Percentiles rank a stretch among this genome's conserved stretches.
Conservation (phyloP, 2,888 invertebrate genomes). For the Ctenicera cuprea region DNA sequence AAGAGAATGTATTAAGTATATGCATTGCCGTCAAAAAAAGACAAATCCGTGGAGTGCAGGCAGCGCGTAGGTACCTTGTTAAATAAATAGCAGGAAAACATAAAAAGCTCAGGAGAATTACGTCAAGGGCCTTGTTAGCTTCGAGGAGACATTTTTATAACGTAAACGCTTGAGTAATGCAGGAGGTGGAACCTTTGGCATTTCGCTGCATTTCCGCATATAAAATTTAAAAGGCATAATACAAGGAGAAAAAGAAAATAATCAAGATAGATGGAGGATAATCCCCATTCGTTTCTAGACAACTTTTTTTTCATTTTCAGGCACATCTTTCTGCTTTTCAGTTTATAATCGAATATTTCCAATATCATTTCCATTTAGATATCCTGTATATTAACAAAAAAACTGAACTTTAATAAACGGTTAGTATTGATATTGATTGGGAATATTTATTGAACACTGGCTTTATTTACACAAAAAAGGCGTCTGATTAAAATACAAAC, state of each 20-base stretch:
- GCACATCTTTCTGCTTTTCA: too few relatives aligned
- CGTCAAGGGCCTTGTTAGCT: constrained; percentile 38
- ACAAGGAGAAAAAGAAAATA: not conserved
- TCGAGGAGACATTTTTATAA: constrained; percentile 37
- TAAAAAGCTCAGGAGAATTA: constrained; percentile 40
- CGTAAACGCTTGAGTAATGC: constrained; percentile 26
- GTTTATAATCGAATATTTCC: too few relatives aligned
- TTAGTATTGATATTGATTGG: too few relatives aligned
- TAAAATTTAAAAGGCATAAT: not conserved
- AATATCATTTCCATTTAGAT: too few relatives aligned
- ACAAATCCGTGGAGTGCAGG: constrained; percentile 18
- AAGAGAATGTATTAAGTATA: not conserved
- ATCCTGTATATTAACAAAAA: too few relatives aligned
- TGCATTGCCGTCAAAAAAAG: constrained; percentile 13
- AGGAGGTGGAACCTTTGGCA: constrained; percentile 8
- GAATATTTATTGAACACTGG: too few relatives aligned
- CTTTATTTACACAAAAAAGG: too few relatives aligned
- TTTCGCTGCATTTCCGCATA: constrained; percentile 14
- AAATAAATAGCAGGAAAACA: constrained; percentile 38
- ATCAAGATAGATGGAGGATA: too few relatives aligned
- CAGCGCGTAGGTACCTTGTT: constrained; percentile 34
- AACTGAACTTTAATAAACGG: too few relatives aligned
- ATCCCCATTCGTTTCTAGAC: too few relatives aligned
- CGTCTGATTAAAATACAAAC: too few relatives aligned
- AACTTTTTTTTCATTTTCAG: too few relatives aligned